phyloP scores from a whole-genome alignment of 2,888 invertebrate species.

The Drosophila monieri region DNA sequence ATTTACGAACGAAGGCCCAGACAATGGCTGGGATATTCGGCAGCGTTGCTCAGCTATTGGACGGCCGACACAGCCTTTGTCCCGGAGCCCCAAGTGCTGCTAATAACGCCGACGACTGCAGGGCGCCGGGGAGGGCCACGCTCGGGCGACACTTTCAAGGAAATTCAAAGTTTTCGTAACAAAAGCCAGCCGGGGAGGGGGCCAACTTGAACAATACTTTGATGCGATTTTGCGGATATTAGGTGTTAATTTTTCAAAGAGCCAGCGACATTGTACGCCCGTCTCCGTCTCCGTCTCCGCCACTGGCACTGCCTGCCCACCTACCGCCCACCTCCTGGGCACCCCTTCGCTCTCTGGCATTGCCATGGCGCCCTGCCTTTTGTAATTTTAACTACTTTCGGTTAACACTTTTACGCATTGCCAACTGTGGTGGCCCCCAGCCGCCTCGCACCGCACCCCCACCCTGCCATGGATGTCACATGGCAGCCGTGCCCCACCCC shows the following conservation, averaged over 20 bases:
- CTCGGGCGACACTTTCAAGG: conserved; percentile 69
- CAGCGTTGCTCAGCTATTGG: conserved; percentile 45
- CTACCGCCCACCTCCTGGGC: background rate
- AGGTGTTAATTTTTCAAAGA: conserved; percentile 79
- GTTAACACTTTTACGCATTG: conserved; percentile 79
- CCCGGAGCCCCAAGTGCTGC: conserved; percentile 68
- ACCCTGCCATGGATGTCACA: conserved; percentile 63
- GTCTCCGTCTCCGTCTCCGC: background rate
- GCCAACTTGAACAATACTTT: conserved; percentile 68
- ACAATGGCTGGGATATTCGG: conserved; percentile 59
- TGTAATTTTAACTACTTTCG: conserved; percentile 80
- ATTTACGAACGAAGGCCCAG: conserved; percentile 62
- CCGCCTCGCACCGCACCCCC: background rate
- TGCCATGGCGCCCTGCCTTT: conserved; percentile 73
- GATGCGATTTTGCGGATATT: conserved; percentile 80
- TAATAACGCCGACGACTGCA: conserved; percentile 76
- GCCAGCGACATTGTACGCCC: conserved; percentile 45
- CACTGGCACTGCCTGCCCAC: background rate
- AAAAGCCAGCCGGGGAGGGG: conserved; percentile 58
- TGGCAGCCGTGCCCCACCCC: conserved; percentile 45
- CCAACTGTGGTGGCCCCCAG: conserved; percentile 54
- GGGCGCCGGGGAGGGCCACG: conserved; percentile 23
- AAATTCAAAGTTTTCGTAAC: conserved; percentile 78
- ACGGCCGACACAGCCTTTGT: conserved; percentile 29
- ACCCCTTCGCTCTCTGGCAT: conserved; percentile 34